Evolutionary conservation across 2,797 vertebrate species (phyloP).

Genomic region (Mus spretus): DNA sequence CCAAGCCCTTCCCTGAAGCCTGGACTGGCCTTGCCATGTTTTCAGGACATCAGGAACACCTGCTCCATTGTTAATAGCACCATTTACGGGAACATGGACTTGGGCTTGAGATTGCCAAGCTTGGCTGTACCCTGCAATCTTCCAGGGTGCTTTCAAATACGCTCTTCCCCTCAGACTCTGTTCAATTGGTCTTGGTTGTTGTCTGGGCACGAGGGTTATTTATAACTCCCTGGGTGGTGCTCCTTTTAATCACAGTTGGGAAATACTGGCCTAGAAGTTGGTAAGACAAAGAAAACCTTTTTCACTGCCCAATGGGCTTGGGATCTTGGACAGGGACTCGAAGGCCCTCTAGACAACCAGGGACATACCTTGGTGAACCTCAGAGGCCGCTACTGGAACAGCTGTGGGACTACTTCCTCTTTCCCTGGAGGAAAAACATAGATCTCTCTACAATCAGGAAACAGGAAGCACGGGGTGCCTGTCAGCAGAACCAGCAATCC

Average conservation of each 20-base stretch:
- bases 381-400: neutral
- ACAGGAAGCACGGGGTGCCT: conserved; percentile 11
- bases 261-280: neutral
- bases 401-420: neutral
- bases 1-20: neutral
- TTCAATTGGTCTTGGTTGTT: neutral
- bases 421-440: conserved; percentile 34
- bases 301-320: neutral
- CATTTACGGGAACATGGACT: neutral
- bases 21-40: neutral
- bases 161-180: neutral
- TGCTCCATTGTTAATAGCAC: neutral
- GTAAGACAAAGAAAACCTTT: neutral
- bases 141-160: conserved; percentile 10
- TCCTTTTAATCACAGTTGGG: neutral
- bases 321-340: no score
- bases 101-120: neutral
- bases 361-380: neutral
- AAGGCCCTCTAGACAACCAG: neutral
- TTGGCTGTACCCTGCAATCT: neutral
- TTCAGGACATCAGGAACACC: neutral
- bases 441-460: conserved; percentile 64
- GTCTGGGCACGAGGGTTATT: neutral
- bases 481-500: conserved; percentile 4
- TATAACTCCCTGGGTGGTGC: neutral